Evolutionary conservation across 1,140 invertebrate genomes (phyloP).

Genomic region (Bombus affinis): DNA sequence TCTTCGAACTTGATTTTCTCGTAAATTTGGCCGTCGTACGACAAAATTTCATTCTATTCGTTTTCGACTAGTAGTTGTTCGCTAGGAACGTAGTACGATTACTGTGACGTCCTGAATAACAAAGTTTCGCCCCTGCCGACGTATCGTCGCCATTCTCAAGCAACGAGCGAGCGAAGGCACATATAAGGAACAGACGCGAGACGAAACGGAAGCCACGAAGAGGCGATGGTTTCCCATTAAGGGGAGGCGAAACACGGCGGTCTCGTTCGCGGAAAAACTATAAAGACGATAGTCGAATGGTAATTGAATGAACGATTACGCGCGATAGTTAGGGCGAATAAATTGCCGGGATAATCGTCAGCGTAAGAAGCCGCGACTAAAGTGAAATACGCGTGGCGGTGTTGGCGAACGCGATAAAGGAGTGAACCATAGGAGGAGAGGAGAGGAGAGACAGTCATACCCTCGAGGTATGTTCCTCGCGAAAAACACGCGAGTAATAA

Average conservation of each 20-base stretch:
- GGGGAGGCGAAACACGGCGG: background rate
- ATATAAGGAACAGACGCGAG: background rate
- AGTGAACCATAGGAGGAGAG: background rate
- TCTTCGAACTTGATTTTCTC: background rate
- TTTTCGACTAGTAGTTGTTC: no score
- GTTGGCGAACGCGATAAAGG: slow-evolving; percentile 16
- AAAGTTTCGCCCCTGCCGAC: no score
- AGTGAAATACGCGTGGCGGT: slow-evolving; percentile 27
- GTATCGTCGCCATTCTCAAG: background rate
- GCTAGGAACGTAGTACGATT: no score
- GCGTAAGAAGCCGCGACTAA: slow-evolving; percentile 31
- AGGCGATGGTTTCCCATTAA: slow-evolving; percentile 3
- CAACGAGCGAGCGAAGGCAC: background rate
- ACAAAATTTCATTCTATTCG: no score
- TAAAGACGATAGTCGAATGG: slow-evolving; percentile 54
- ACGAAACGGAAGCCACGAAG: slow-evolving; percentile 3
- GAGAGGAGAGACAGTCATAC: background rate
- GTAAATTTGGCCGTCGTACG: no score
- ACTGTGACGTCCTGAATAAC: no score
- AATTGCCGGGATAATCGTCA: slow-evolving; percentile 53
- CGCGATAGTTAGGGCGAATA: slow-evolving; percentile 49
- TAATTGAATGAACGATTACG: slow-evolving; percentile 65
- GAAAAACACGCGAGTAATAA: slow-evolving; percentile 28
- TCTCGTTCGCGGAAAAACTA: slow-evolving; percentile 52
- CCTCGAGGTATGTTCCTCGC: background rate